Percentiles rank a stretch among this genome's conserved stretches.
Evolutionary conservation across 64 coral and sea anemone species (phyloP).

Genomic region (Astreopora myriophthalma): DNA sequence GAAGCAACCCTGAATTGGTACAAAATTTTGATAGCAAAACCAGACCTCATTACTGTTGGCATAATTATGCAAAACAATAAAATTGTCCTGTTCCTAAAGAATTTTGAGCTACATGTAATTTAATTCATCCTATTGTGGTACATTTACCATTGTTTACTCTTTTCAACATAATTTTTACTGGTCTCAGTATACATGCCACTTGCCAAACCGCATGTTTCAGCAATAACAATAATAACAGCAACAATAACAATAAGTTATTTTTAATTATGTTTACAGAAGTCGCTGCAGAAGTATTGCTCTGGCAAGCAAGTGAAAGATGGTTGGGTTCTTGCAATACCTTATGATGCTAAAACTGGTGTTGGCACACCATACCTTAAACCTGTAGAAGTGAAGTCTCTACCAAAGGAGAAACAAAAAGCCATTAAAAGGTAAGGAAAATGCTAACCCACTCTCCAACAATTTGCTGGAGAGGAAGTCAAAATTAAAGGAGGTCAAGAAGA

Average conservation of each 20-base stretch:
- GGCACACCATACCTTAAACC: slow-evolving; percentile 61
- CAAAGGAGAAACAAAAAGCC: slow-evolving; percentile 39
- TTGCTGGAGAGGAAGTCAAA: too few relatives aligned
- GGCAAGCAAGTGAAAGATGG: slow-evolving; percentile 64
- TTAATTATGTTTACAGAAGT: slow-evolving; percentile 62
- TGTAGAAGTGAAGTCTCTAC: neutral
- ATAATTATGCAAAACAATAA: too few relatives aligned
- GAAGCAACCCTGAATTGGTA: too few relatives aligned
- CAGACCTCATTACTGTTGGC: too few relatives aligned
- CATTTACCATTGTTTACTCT: too few relatives aligned
- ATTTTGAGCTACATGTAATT: too few relatives aligned
- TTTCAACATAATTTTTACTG: too few relatives aligned
- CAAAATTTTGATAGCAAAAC: too few relatives aligned
- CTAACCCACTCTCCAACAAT: neutral
- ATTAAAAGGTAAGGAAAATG: slow-evolving; percentile 18
- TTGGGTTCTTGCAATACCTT: slow-evolving; percentile 79
- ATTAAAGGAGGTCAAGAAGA: too few relatives aligned
- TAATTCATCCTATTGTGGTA: too few relatives aligned
- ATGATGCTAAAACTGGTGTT: slow-evolving; percentile 75
- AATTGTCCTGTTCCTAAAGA: too few relatives aligned
- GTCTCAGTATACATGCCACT: too few relatives aligned
- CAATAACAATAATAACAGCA: neutral
- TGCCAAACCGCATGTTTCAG: neutral
- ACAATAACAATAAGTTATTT: neutral
- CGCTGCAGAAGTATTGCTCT: slow-evolving; percentile 80